These are phyloP conservation scores for Ischnura elegans DNA, from an alignment of 2,888 invertebrate species.

Conservation along the genomic window DNA sequence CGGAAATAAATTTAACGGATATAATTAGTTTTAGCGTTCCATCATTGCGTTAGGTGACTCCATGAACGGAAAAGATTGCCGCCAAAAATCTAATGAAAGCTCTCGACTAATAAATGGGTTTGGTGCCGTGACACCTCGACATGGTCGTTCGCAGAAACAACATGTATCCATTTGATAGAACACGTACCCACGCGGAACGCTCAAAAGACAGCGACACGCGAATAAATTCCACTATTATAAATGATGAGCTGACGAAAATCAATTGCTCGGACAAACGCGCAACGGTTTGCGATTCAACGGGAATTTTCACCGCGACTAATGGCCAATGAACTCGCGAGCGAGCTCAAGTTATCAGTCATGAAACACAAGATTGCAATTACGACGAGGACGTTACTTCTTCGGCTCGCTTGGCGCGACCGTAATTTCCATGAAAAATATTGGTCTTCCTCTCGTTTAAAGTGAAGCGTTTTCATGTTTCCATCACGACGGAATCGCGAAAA, in stretches of 20 bases:
- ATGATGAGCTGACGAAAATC: background rate
- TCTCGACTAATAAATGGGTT: background rate
- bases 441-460: background rate
- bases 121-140: background rate
- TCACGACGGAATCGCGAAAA: background rate
- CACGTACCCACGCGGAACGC: background rate
- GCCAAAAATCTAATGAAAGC: background rate
- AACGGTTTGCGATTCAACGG: background rate
- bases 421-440: background rate
- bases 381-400: background rate
- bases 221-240: background rate
- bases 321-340: background rate
- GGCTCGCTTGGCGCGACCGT: background rate
- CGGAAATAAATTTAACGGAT: too few species aligned
- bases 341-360: conserved; percentile 4
- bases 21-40: too few species aligned
- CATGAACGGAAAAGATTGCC: too few species aligned
- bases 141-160: background rate
- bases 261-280: background rate
- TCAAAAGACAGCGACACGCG: background rate
- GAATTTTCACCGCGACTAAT: background rate
- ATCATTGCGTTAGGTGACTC: too few species aligned
- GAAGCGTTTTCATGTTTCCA: too few species aligned
- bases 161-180: background rate
- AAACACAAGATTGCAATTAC: conserved; percentile 1